Conservation (phyloP, 2,888 invertebrate genomes). For the Dicyrtoma fusca region DNA sequence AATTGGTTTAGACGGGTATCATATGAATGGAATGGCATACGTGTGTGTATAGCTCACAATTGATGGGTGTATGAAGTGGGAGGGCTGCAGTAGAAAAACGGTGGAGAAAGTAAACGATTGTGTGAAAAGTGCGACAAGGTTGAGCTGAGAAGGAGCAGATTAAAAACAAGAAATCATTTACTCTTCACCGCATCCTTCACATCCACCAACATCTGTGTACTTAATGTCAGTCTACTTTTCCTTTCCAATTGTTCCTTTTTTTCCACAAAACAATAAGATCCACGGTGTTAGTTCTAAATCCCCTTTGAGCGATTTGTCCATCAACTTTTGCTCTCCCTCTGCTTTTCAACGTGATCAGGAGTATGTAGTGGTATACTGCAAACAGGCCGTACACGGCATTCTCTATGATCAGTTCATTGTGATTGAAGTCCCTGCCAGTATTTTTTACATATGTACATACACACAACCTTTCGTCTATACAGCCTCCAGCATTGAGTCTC, state of each 20-base stretch:
- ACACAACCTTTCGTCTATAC: neutral
- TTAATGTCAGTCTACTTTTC: neutral
- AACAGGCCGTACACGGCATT: too few relatives aligned
- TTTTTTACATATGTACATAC: too few relatives aligned
- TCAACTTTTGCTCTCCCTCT: slow-evolving; percentile 16
- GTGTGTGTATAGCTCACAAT: too few relatives aligned
- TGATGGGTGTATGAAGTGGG: too few relatives aligned
- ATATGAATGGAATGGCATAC: too few relatives aligned
- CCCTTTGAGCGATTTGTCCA: slow-evolving; percentile 17
- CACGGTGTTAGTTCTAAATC: slow-evolving; percentile 22
- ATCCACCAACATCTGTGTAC: too few relatives aligned
- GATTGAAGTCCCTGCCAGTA: too few relatives aligned
- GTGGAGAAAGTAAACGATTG: neutral
- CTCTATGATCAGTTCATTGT: too few relatives aligned
- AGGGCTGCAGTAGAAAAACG: neutral
- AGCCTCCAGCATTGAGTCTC: too few relatives aligned
- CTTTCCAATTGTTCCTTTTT: neutral
- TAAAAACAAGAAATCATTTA: slow-evolving; percentile 33
- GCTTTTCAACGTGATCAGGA: neutral
- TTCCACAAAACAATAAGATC: slow-evolving; percentile 28
- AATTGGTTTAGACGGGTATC: too few relatives aligned
- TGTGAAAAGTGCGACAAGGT: slow-evolving; percentile 9
- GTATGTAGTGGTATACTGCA: too few relatives aligned
- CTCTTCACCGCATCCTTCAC: slow-evolving; percentile 20
- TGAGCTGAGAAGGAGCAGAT: slow-evolving; percentile 17